Conservation (phyloP, 2,113 vertebrate genomes). For the Caracal caracal region DNA sequence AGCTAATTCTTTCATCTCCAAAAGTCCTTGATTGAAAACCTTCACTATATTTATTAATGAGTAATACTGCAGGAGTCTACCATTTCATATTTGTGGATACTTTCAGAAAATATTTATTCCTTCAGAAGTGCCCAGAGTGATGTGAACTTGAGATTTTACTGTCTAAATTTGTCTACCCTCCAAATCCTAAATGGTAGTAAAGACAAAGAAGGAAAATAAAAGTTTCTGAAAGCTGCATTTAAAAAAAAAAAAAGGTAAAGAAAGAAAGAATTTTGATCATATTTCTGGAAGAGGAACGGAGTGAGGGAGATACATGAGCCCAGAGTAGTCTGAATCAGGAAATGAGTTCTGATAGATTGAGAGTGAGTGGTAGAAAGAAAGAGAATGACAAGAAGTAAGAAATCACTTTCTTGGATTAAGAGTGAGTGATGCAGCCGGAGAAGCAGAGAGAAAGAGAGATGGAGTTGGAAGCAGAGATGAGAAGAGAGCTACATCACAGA, state of each 20-base stretch:
- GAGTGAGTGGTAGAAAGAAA: slow-evolving; percentile 65
- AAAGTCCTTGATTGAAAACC: not conserved
- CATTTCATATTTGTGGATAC: not conserved
- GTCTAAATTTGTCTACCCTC: not conserved
- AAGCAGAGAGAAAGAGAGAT: slow-evolving; percentile 64
- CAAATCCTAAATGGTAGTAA: not conserved
- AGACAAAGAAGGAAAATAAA: not conserved
- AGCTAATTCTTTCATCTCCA: not conserved
- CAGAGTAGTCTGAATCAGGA: not conserved
- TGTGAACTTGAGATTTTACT: not conserved
- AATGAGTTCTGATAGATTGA: slow-evolving; percentile 60
- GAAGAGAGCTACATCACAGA: not conserved
- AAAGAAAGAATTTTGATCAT: not conserved
- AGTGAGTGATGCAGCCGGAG: slow-evolving; percentile 49
- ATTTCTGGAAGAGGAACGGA: slow-evolving; percentile 51
- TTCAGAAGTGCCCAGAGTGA: not conserved
- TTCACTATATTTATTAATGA: not conserved
- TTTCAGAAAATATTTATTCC: not conserved
- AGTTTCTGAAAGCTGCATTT: not conserved
- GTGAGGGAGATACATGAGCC: not conserved
- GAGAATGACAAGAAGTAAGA: slow-evolving; percentile 77
- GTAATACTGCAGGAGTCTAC: not conserved
- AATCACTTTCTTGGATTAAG: slow-evolving; percentile 78
- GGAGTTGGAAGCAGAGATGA: slow-evolving; percentile 45
- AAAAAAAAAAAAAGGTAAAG: not conserved